Evolutionary conservation across 2,113 vertebrate genomes (phyloP), one percentile per base, ranked within the genome.

Genomic region (Ardeotis arabs): DNA sequence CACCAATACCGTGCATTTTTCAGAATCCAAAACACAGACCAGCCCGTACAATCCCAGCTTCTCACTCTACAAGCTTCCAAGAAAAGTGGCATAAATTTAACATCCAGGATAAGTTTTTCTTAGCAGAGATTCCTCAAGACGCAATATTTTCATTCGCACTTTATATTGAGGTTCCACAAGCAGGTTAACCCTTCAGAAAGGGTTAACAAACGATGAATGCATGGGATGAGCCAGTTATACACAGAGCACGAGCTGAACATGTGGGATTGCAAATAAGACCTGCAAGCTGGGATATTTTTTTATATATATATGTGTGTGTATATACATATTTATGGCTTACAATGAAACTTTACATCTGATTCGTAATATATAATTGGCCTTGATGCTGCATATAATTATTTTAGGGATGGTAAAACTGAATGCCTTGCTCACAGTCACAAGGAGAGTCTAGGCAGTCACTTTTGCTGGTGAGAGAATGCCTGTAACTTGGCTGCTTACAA

Each of bases 141-240:
- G 79, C 37, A 91, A 22, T 27, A 70, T 63, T 87, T 90, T 60
- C 75, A 90, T 88, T 96, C 82, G 69, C 59, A 49, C 56, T 64
- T 86, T 77, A 52, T 59, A 75, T 4, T 67, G 85, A 90, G 44
- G 63, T 84, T 84, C 75, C 52, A 72, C 56, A 27, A 0, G 3
- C 23, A 89, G 74, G n/a, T 64, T 89, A 95, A 86, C 44, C 35
- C 44, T 68, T 37, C 60, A 86, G 64, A 91, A 94, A 97, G 92
- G 73, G 76, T 93, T 93, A 95, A 92, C 27, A 73, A 63, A 90
- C 10, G 31, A 50, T 55, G 50, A 94, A 67, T 56, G 20, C 33
- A 84, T 4, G 19, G 37, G 33, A 86, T 78, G 44, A 90, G 35
- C 18, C 55, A 77, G 37, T 77, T 88, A 27, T 10, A n/a, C 13